A percentile compares a stretch with the other conserved stretches of the same genome.
Evolutionary conservation across 1,140 invertebrate genomes (phyloP).

Genomic region (Mactra quadrangularis): DNA sequence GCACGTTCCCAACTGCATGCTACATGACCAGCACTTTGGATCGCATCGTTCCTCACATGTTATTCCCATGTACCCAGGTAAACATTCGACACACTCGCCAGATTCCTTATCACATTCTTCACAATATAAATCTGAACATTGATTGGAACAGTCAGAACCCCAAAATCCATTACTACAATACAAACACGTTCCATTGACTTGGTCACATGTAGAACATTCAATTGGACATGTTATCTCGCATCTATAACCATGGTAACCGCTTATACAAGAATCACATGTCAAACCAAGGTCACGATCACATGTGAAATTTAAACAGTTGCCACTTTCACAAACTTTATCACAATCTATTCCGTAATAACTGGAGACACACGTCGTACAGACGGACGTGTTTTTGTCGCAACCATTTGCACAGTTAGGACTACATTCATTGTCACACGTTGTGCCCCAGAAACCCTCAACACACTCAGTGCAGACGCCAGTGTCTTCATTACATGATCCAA

Average conservation of each 20-base stretch:
- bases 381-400: not conserved
- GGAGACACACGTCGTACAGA: not conserved
- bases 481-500: not conserved
- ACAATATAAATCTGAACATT: conserved; percentile 8
- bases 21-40: conserved; percentile 4
- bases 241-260: not conserved
- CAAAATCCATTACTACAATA: not conserved
- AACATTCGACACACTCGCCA: conserved; percentile 5
- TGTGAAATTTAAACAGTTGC: no score
- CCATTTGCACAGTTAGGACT: not conserved
- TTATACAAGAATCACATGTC: not conserved
- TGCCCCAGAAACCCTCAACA: conserved; percentile 5
- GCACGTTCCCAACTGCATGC: not conserved
- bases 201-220: not conserved
- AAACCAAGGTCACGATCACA: no score
- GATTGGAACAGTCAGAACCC: not conserved
- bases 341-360: no score
- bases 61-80: not conserved
- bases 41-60: not conserved
- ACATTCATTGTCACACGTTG: not conserved
- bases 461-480: conserved; percentile 19
- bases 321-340: no score
- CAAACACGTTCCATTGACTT: conserved; percentile 3
- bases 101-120: not conserved
- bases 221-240: not conserved